Percentiles rank a stretch among this genome's conserved stretches.
Conservation (phyloP, 2,888 invertebrate species). For the Miltochrista miniata region DNA sequence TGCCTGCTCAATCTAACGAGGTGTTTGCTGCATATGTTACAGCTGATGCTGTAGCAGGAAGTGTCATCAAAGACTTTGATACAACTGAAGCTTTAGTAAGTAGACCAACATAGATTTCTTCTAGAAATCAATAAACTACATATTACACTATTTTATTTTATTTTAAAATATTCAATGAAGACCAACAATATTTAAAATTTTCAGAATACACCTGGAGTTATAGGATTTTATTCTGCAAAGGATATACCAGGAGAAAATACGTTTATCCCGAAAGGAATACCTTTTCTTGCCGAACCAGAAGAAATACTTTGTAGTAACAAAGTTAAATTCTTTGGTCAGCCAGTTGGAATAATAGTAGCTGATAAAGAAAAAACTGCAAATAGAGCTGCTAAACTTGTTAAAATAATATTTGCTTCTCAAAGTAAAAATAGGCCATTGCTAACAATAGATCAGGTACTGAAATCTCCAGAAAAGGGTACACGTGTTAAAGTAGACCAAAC, state of each 20-base stretch:
- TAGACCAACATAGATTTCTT: background rate
- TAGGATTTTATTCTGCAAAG: slow-evolving; percentile 84
- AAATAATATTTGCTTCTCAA: slow-evolving; percentile 76
- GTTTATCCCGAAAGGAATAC: slow-evolving; percentile 55
- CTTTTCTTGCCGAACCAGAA: slow-evolving; percentile 42
- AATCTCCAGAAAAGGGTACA: slow-evolving; percentile 43
- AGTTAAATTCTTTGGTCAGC: slow-evolving; percentile 59
- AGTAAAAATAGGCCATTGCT: slow-evolving; percentile 48
- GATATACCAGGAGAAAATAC: slow-evolving; percentile 87
- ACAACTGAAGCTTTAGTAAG: slow-evolving; percentile 85
- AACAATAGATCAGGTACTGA: slow-evolving; percentile 46
- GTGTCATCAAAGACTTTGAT: slow-evolving; percentile 81
- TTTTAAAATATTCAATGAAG: too few species aligned
- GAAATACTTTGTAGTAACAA: slow-evolving; percentile 71
- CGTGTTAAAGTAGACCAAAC: slow-evolving; percentile 29
- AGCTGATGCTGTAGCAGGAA: slow-evolving; percentile 76
- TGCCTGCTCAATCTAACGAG: slow-evolving; percentile 83
- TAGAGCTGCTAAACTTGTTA: slow-evolving; percentile 81
- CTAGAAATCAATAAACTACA: too few species aligned
- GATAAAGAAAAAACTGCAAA: slow-evolving; percentile 78
- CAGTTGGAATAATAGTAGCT: slow-evolving; percentile 82
- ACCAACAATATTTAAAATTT: too few species aligned
- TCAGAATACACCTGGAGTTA: slow-evolving; percentile 84
- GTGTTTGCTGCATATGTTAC: slow-evolving; percentile 86
- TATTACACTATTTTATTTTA: too few species aligned